Percentiles rank a stretch among this genome's conserved stretches.
Conservation (phyloP, 2,888 invertebrate species). For the Lasioglossum villosulum region DNA sequence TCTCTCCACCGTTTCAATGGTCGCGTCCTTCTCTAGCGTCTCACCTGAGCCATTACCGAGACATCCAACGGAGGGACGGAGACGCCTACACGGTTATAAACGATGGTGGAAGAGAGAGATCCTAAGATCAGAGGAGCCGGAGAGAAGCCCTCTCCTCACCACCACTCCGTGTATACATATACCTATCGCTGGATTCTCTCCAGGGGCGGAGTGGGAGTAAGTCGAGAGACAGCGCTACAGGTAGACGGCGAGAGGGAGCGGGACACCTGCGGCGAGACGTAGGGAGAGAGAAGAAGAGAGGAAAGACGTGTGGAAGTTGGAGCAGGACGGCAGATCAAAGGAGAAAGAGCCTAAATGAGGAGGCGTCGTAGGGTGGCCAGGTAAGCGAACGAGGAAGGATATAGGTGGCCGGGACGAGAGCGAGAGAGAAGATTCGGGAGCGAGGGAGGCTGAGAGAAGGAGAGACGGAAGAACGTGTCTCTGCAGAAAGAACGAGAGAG, state of each 20-base stretch:
- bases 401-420: conserved; percentile 47
- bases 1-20: conserved; percentile 13
- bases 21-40: conserved; percentile 52
- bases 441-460: conserved; percentile 54
- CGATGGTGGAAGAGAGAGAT: conserved; percentile 20
- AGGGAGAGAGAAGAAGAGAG: conserved; percentile 2
- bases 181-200: conserved; percentile 56
- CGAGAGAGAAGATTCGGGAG: conserved; percentile 52
- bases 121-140: conserved; percentile 20
- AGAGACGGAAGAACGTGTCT: not conserved
- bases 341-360: conserved; percentile 65
- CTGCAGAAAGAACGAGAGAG: not conserved
- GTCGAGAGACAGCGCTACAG: not conserved
- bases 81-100: conserved; percentile 14
- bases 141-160: conserved; percentile 49
- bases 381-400: conserved; percentile 61
- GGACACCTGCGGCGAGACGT: conserved; percentile 23
- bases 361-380: conserved; percentile 63
- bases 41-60: conserved; percentile 48
- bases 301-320: conserved; percentile 8
- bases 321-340: conserved; percentile 38
- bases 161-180: conserved; percentile 36
- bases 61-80: conserved; percentile 27
- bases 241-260: conserved; percentile 34
- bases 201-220: conserved; percentile 54